These are phyloP conservation scores for Keiferia lycopersicella DNA, from an alignment of 2,888 invertebrate genomes.

Conservation along the genomic window DNA sequence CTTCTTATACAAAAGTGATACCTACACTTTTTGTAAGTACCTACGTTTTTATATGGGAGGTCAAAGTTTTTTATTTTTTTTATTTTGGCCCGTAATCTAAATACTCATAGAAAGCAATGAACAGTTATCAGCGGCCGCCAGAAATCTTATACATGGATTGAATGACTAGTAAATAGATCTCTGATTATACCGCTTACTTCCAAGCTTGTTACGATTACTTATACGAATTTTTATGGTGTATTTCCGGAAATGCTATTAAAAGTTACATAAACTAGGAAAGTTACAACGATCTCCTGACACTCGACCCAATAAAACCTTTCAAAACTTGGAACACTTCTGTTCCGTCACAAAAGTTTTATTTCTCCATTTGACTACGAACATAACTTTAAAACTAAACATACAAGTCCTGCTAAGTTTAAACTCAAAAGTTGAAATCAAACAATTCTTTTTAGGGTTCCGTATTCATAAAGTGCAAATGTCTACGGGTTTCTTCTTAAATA, in stretches of 20 bases:
- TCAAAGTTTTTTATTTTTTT: too few species aligned
- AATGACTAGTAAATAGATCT: too few species aligned
- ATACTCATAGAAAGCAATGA: too few species aligned
- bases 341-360: constrained; percentile 12
- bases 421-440: constrained; percentile 8
- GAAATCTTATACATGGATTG: too few species aligned
- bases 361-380: constrained; percentile 17
- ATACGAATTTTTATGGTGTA: not conserved
- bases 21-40: too few species aligned
- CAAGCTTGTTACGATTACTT: too few species aligned
- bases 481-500: too few species aligned
- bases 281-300: not conserved
- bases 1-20: too few species aligned
- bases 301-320: constrained; percentile 8
- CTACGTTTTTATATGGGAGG: too few species aligned
- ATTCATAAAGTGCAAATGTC: not conserved
- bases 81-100: too few species aligned
- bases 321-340: constrained; percentile 2
- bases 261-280: not conserved
- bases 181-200: too few species aligned
- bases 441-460: constrained; percentile 1
- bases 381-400: constrained; percentile 15
- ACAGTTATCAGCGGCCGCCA: too few species aligned
- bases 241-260: not conserved
- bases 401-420: constrained; percentile 6